Conservation (phyloP, 2,113 vertebrate species). For the Thryonomys swinderianus region DNA sequence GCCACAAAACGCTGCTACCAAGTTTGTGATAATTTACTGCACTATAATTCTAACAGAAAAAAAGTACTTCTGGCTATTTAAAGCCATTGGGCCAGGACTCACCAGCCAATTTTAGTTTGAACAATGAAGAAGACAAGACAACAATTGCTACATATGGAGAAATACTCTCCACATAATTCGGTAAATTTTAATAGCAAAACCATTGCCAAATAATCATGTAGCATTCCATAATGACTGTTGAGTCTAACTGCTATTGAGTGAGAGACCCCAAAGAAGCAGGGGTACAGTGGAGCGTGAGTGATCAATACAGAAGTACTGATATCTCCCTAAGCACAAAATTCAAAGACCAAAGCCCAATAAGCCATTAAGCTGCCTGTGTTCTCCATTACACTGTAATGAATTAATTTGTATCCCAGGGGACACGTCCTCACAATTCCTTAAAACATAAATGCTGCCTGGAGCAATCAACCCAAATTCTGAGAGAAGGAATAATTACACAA, state of each 20-base stretch:
- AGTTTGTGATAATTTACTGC: neutral
- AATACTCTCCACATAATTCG: neutral
- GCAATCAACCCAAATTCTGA: neutral
- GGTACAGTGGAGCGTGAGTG: neutral
- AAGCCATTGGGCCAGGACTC: neutral
- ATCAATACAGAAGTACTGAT: neutral
- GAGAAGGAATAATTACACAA: constrained; percentile 33
- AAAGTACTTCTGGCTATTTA: neutral
- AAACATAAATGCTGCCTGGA: neutral
- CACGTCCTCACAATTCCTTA: constrained; percentile 2
- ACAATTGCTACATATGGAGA: neutral
- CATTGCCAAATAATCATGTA: neutral
- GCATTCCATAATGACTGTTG: neutral
- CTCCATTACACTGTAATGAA: constrained; percentile 44
- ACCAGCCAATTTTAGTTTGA: neutral
- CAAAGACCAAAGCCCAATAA: constrained; percentile 1
- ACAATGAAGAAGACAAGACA: neutral
- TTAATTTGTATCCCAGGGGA: constrained; percentile 41
- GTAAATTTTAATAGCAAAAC: neutral
- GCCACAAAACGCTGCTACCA: neutral
- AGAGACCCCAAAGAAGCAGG: neutral
- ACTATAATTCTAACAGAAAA: neutral
- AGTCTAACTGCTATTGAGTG: neutral
- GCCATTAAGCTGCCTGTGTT: neutral
- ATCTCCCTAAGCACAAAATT: neutral